Evolutionary conservation across 2,797 vertebrate species (phyloP).

Genomic region (Vespertilio murinus): DNA sequence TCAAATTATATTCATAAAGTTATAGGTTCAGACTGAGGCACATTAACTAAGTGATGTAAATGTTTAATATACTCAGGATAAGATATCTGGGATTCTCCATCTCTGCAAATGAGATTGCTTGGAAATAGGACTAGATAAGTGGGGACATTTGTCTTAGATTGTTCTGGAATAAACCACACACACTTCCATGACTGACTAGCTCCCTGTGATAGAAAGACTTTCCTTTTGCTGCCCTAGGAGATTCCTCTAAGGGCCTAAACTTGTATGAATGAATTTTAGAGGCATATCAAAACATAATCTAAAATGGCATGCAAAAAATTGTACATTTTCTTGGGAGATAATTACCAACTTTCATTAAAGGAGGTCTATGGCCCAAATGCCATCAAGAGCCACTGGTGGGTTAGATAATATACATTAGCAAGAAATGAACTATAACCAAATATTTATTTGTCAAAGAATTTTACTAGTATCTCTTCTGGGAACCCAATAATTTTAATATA

Average conservation of each 20-base stretch:
- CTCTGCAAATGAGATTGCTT: background rate
- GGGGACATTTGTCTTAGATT: background rate
- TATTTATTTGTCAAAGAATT: slow-evolving; percentile 33
- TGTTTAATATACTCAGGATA: background rate
- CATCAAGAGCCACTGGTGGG: background rate
- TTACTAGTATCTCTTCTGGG: background rate
- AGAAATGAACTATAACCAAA: background rate
- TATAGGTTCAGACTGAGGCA: background rate
- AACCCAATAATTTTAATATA: background rate
- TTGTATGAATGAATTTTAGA: background rate
- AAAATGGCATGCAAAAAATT: background rate
- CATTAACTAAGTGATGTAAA: background rate
- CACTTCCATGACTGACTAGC: background rate
- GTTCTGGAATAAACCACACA: background rate
- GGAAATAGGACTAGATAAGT: background rate
- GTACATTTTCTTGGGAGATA: background rate
- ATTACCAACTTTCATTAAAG: background rate
- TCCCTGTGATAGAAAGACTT: background rate
- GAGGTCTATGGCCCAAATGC: background rate
- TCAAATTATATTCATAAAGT: background rate
- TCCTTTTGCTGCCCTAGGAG: background rate
- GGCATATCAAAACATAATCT: background rate
- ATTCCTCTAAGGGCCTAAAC: background rate
- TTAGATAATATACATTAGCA: background rate
- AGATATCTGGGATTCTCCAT: background rate